These are phyloP conservation scores for Ennomos erosarius DNA, from an alignment of 2,888 invertebrate genomes.

Conservation along the genomic window DNA sequence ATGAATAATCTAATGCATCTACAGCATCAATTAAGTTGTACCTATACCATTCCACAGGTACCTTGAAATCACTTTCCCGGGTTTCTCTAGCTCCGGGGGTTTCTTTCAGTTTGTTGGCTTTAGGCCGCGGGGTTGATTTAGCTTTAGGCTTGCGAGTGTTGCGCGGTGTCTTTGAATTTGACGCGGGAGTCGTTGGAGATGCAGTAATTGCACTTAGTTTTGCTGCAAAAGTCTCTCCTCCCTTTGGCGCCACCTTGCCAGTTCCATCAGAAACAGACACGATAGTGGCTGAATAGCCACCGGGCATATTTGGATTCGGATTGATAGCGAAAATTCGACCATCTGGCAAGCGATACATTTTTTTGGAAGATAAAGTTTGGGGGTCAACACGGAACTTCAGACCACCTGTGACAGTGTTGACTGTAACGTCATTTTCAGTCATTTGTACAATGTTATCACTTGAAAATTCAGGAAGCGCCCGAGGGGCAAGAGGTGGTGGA, in stretches of 20 bases:
- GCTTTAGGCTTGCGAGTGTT: conserved; percentile 17
- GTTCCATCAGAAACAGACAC: conserved; percentile 71
- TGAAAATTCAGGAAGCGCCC: conserved; percentile 53
- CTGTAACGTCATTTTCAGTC: conserved; percentile 82
- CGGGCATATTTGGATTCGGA: conserved; percentile 78
- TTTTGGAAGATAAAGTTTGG: conserved; percentile 79
- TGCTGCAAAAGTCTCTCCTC: conserved; percentile 70
- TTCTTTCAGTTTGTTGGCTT: conserved; percentile 34
- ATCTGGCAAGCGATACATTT: conserved; percentile 82
- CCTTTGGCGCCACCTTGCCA: conserved; percentile 50
- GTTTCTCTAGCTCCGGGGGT: conserved; percentile 25
- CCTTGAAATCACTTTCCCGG: conserved; percentile 65
- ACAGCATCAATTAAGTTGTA: conserved; percentile 85
- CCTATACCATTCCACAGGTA: conserved; percentile 85
- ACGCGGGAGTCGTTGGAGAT: conserved; percentile 22
- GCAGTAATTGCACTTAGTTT: conserved; percentile 65
- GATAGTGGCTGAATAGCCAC: conserved; percentile 82
- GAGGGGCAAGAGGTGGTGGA: conserved; percentile 53
- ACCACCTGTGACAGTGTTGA: conserved; percentile 76
- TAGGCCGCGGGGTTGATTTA: conserved; percentile 39
- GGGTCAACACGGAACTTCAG: conserved; percentile 81
- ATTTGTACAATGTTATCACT: conserved; percentile 78
- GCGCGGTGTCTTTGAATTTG: conserved; percentile 12
- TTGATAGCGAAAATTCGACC: conserved; percentile 82
- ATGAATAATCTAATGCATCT: conserved; percentile 84